A percentile compares a stretch with the other conserved stretches of the same genome.
Evolutionary conservation across 1,140 invertebrate species (phyloP).

Genomic region (Neomicropteryx cornuta): DNA sequence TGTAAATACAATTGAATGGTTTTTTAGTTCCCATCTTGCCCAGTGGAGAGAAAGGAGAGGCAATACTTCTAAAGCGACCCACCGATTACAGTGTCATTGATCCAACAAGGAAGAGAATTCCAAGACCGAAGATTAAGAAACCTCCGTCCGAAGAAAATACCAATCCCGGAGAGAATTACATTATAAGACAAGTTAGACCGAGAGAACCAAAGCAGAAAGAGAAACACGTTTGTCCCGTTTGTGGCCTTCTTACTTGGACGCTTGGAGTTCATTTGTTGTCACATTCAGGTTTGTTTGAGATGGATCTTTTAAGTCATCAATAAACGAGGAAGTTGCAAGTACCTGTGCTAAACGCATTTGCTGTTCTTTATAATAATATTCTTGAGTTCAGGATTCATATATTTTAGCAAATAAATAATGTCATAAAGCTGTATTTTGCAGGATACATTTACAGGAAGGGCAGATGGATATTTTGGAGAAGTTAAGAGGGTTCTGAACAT

Average conservation of each 20-base stretch:
- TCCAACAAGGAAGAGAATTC: background rate
- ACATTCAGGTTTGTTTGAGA: slow-evolving; percentile 28
- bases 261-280: slow-evolving; percentile 33
- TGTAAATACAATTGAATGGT: no score
- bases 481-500: no score
- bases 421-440: no score
- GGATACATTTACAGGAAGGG: no score
- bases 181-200: slow-evolving; percentile 14
- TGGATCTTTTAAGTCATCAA: no score
- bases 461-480: no score
- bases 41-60: slow-evolving; percentile 1
- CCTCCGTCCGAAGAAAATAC: slow-evolving; percentile 4
- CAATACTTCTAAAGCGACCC: background rate
- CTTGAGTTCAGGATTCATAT: no score
- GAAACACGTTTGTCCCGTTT: slow-evolving; percentile 35
- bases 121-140: background rate
- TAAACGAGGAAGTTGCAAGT: no score
- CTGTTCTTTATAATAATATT: no score
- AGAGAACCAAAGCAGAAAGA: slow-evolving; percentile 24
- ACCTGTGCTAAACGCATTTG: no score
- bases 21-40: slow-evolving; percentile 3
- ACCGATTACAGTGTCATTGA: background rate
- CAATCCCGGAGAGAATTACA: no score
- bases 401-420: no score
- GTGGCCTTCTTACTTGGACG: slow-evolving; percentile 33